These are phyloP conservation scores for Metacarcinus magister DNA, from an alignment of 2,888 invertebrate genomes.

Conservation along the genomic window DNA sequence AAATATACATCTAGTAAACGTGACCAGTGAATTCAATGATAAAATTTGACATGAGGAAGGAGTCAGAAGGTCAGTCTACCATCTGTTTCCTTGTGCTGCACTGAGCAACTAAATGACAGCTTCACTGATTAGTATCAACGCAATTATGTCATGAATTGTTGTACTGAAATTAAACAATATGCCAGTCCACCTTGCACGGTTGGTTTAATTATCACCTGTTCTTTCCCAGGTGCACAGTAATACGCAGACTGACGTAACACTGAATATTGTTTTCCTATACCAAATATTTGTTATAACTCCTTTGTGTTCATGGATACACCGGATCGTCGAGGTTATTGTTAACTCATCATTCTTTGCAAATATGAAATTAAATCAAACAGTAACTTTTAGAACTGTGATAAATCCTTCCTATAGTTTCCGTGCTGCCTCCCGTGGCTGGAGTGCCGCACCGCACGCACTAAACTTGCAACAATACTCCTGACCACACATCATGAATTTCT, in stretches of 20 bases:
- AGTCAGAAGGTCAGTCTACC: not conserved
- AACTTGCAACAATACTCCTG: not conserved
- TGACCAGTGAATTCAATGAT: not conserved
- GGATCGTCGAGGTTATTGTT: not conserved
- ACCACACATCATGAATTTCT: slow-evolving; percentile 16
- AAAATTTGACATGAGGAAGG: not conserved
- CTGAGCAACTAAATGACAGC: not conserved
- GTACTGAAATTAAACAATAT: not conserved
- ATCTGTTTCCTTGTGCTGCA: slow-evolving; percentile 3
- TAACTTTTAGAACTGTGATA: not conserved
- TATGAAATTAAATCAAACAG: not conserved
- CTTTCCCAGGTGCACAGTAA: not conserved
- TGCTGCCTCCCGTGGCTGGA: not conserved
- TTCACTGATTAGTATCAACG: not conserved
- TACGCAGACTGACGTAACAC: not conserved
- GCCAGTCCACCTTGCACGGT: not conserved
- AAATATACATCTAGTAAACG: slow-evolving; percentile 1
- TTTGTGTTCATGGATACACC: not conserved
- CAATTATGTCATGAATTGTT: not conserved
- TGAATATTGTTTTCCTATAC: not conserved
- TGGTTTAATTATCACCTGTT: too few relatives aligned
- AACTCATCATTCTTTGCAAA: not conserved
- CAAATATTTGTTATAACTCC: not conserved
- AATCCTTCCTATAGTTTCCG: not conserved
- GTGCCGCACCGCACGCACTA: not conserved